Base-by-base conservation (phyloP, 2,888 invertebrate species). In the Caenorhabditis parvicauda region DNA sequence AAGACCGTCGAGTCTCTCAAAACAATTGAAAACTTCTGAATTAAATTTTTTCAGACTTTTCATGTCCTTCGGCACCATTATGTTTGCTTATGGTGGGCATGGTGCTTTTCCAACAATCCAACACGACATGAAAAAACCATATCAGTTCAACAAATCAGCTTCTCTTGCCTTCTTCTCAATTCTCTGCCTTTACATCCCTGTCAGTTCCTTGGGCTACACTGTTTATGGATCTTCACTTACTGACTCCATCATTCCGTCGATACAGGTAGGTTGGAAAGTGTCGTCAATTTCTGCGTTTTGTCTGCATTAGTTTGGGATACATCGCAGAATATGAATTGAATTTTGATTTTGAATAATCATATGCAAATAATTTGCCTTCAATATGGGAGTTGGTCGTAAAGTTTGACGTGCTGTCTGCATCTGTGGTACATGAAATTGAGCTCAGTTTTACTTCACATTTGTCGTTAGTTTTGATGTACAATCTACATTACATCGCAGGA, bases 111-210 rank as follows among this genome's bases (percentile, higher is more conserved):
- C 92, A 66, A 92, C 92, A 0, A 88, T 93, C 47, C 92, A 92
- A 84, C 89, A 91, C 64, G 92, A 93, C 81, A 93, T 93, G 92
- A 87, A 86, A 63, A 86, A 89, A 63, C 89, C 89, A 65, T 83
- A 85, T 1, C 87, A 88, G 74, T 88, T 92, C 64, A 86, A 88
- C 68, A 84, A 85, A 74, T 89, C 90, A 0, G 87, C 91, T 12
- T 63, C 48, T n/a, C 48, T 67, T 12, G 76, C 78, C 12, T 79
- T 72, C 43, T 42, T 69, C 9, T 58, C 74, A 72, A 64, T 76
- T 32, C 58, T 66, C 46, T 37, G 54, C 22, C 65, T 77, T 63
- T 77, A 77, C 52, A 35, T 77, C 22, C 76, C 76, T 0, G 75
- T 77, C 2, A 66, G 69, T 7, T 43, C 75, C 22, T 50, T 54